Percentiles rank a stretch among this genome's conserved stretches.
These are phyloP conservation scores for Diadegma fenestrale DNA, from an alignment of 2,888 invertebrate species.

Conservation along the genomic window DNA sequence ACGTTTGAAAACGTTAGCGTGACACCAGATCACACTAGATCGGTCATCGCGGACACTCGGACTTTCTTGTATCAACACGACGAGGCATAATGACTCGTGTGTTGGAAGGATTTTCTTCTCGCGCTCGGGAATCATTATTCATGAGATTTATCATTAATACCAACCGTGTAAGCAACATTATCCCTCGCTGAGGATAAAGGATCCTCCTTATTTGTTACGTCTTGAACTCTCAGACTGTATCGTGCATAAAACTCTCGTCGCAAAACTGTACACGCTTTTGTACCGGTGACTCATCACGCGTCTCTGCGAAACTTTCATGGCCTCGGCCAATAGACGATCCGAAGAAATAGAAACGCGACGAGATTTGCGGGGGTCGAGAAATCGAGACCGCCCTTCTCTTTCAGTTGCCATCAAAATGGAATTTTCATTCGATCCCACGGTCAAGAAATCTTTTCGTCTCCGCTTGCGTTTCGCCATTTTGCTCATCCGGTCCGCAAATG, in stretches of 20 bases:
- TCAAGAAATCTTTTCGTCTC: not conserved
- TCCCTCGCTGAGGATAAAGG: conserved; percentile 21
- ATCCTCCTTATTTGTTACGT: not conserved
- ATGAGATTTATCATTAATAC: conserved; percentile 53
- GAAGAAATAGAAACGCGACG: conserved; percentile 21
- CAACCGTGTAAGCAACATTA: conserved; percentile 20
- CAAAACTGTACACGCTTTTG: conserved; percentile 34
- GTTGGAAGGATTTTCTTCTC: conserved; percentile 7
- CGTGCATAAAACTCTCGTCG: not conserved
- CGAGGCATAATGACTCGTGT: conserved; percentile 12
- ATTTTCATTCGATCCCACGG: conserved; percentile 6
- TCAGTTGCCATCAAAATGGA: not conserved
- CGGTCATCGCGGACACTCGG: conserved; percentile 18
- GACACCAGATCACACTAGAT: conserved; percentile 14
- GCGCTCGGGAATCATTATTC: conserved; percentile 49
- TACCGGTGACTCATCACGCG: conserved; percentile 34
- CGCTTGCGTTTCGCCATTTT: not conserved
- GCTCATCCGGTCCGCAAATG: conserved; percentile 29
- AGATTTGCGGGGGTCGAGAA: conserved; percentile 42
- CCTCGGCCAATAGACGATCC: conserved; percentile 27
- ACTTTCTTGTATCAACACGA: conserved; percentile 26
- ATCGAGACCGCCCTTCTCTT: not conserved
- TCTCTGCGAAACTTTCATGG: conserved; percentile 32
- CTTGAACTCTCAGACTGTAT: conserved; percentile 22
- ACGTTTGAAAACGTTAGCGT: conserved; percentile 36